Evolutionary conservation across 2,113 vertebrate species (phyloP).

Genomic region (Hemichromis elongatus): DNA sequence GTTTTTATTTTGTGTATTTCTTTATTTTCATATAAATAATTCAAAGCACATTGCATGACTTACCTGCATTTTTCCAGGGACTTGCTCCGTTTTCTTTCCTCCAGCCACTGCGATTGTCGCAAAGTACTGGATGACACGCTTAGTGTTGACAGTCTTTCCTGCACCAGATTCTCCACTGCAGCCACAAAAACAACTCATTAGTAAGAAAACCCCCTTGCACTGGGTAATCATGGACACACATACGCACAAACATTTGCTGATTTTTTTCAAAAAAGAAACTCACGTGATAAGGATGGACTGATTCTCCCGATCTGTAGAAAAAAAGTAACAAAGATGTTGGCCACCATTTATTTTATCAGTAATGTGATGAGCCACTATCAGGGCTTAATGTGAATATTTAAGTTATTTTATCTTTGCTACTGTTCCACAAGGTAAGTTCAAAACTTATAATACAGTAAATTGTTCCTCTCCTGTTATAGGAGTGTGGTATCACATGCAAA

Average conservation of each 20-base stretch:
- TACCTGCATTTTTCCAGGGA: conserved; percentile 79
- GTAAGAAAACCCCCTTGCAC: neutral
- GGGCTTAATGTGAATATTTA: neutral
- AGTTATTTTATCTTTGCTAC: neutral
- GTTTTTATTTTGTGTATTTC: neutral
- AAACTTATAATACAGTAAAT: neutral
- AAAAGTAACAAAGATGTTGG: neutral
- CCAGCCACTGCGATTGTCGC: conserved; percentile 88
- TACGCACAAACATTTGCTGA: neutral
- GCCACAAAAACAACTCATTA: neutral
- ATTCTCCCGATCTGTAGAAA: conserved; percentile 74
- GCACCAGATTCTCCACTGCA: conserved; percentile 88
- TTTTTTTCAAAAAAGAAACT: conserved; percentile 14
- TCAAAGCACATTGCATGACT: neutral
- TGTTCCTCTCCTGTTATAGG: neutral
- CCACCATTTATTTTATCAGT: neutral
- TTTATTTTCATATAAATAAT: neutral
- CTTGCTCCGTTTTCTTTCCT: conserved; percentile 35
- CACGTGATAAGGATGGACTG: conserved; percentile 84
- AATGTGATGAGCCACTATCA: neutral
- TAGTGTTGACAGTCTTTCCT: conserved; percentile 95
- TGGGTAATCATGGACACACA: neutral
- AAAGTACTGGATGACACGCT: conserved; percentile 95
- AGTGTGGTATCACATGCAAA: neutral
- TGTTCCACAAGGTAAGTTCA: neutral